phyloP scores from a whole-genome alignment of 1,140 invertebrate species.

The Odontomachus brunneus region DNA sequence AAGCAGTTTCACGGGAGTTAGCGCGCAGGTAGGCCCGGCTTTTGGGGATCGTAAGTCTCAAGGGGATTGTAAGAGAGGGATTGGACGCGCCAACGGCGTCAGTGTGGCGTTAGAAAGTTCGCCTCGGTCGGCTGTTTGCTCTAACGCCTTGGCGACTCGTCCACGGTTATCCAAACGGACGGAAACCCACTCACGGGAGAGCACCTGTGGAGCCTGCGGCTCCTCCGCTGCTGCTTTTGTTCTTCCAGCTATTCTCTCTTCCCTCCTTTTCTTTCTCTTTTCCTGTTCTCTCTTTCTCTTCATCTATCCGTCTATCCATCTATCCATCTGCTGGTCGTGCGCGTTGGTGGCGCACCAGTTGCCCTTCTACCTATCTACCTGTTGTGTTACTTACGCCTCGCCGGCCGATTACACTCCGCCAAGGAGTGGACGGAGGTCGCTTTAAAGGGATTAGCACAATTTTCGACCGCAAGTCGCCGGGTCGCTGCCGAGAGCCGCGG shows the following conservation, averaged over 20 bases:
- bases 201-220: constrained; percentile 78
- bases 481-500: constrained; percentile 1
- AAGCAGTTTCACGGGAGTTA: constrained; percentile 58
- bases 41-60: constrained; percentile 19
- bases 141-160: constrained; percentile 75
- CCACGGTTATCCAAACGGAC: constrained; percentile 71
- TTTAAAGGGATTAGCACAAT: constrained; percentile 79
- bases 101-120: constrained; percentile 76
- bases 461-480: constrained; percentile 63
- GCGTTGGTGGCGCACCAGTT: constrained; percentile 44
- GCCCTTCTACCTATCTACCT: constrained; percentile 72
- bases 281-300: not conserved
- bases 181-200: constrained; percentile 69
- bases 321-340: not conserved
- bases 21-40: constrained; percentile 58
- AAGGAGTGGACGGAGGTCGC: constrained; percentile 58
- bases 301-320: not conserved
- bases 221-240: constrained; percentile 74
- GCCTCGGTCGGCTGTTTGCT: constrained; percentile 72
- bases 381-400: constrained; percentile 72
- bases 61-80: constrained; percentile 28
- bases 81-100: constrained; percentile 50
- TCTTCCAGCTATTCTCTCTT: constrained; percentile 63
- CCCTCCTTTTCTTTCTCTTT: not conserved
- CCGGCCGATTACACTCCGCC: constrained; percentile 68